phyloP scores from a whole-genome alignment of 2,797 vertebrate genomes.

The Natrix natrix region DNA sequence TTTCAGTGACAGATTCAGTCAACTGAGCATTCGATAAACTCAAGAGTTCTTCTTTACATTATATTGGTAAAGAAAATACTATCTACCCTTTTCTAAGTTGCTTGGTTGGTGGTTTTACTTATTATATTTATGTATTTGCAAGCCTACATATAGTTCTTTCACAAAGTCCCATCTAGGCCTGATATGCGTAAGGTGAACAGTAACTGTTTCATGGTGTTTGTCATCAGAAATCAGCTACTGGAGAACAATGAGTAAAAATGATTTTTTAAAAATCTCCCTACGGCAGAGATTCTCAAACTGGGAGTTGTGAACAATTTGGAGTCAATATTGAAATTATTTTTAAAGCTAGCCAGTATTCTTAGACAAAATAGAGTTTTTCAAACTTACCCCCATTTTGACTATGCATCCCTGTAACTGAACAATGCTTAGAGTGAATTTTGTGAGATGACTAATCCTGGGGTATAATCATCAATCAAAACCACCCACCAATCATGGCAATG shows the following conservation, averaged over 20 bases:
- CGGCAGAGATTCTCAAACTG: not conserved
- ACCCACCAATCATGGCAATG: not conserved
- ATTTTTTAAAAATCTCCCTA: not conserved
- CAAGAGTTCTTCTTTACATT: slow-evolving; percentile 6
- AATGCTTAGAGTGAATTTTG: not conserved
- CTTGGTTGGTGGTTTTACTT: not conserved
- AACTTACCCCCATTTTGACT: not conserved
- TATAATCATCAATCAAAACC: not conserved
- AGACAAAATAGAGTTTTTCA: not conserved
- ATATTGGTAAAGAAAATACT: slow-evolving; percentile 22
- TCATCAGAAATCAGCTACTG: not conserved
- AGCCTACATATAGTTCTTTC: not conserved
- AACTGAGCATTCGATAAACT: slow-evolving; percentile 47
- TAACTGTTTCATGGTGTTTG: not conserved
- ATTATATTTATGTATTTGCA: not conserved
- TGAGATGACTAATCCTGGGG: not conserved
- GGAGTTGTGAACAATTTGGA: not conserved
- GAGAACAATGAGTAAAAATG: not conserved
- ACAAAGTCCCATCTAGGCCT: not conserved
- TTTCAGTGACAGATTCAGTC: slow-evolving; percentile 60
- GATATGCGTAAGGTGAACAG: not conserved
- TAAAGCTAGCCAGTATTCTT: not conserved
- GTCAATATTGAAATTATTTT: not conserved
- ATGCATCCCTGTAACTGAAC: not conserved
- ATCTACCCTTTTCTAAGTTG: not conserved